phyloP scores from a whole-genome alignment of 2,888 invertebrate genomes.

The Glyphotaelius pellucidus region DNA sequence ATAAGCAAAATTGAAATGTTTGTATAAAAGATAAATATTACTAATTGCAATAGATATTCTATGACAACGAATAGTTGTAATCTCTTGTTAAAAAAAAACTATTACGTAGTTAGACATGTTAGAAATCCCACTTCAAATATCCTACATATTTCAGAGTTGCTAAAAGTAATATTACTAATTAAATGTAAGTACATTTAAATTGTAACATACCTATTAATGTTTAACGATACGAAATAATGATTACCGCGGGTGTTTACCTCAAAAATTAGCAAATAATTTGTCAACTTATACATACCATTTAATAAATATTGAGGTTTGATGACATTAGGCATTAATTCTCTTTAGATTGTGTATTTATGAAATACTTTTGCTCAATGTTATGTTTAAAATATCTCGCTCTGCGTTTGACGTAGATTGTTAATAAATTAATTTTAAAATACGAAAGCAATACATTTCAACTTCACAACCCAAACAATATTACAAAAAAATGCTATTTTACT shows the following conservation, averaged over 20 bases:
- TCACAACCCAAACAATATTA: not conserved
- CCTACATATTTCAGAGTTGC: not conserved
- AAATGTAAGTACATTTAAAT: not conserved
- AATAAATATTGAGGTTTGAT: slow-evolving; percentile 31
- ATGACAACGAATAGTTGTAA: slow-evolving; percentile 53
- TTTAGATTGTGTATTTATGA: not conserved
- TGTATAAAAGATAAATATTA: slow-evolving; percentile 24
- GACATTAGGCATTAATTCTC: slow-evolving; percentile 39
- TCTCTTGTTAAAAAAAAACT: slow-evolving; percentile 48
- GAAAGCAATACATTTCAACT: not conserved
- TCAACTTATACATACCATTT: not conserved
- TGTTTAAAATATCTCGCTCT: slow-evolving; percentile 5
- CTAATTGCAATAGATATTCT: slow-evolving; percentile 44
- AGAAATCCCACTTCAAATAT: slow-evolving; percentile 14
- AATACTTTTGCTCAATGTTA: slow-evolving; percentile 41
- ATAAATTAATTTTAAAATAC: not conserved
- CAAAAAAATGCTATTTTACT: no score
- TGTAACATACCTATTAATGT: slow-evolving; percentile 7
- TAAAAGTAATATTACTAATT: slow-evolving; percentile 8
- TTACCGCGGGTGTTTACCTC: slow-evolving; percentile 23
- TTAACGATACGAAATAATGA: not conserved
- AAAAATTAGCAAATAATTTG: not conserved
- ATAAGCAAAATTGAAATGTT: not conserved
- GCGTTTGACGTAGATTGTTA: slow-evolving; percentile 7
- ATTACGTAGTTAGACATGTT: slow-evolving; percentile 14